A percentile compares a stretch with the other conserved stretches of the same genome.
phyloP scores from a whole-genome alignment of 2,888 invertebrate species.

The Carcina quercana region DNA sequence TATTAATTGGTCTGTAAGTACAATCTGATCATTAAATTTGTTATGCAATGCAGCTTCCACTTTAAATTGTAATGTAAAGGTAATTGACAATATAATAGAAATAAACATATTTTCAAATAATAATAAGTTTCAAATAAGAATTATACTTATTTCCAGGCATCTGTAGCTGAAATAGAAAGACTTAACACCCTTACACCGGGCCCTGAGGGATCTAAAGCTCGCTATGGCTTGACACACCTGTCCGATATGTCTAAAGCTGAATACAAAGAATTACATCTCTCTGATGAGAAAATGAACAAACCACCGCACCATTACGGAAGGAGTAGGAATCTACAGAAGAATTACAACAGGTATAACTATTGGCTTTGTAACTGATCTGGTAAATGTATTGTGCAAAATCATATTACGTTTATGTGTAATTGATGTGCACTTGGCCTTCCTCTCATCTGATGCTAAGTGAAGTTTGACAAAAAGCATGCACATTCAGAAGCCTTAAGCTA shows the following conservation, averaged over 20 bases:
- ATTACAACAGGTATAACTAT: conserved; percentile 6
- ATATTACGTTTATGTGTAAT: no score
- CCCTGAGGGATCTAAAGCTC: conserved; percentile 52
- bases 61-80: neutral
- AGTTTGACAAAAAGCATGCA: no score
- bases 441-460: no score
- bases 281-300: conserved; percentile 44
- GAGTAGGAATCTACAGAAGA: conserved; percentile 12
- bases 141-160: conserved; percentile 40
- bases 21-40: neutral
- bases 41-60: no score
- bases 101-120: neutral
- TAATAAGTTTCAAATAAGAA: neutral
- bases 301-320: conserved; percentile 29
- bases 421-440: no score
- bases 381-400: no score
- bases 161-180: conserved; percentile 58
- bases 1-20: neutral
- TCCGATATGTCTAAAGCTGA: conserved; percentile 78
- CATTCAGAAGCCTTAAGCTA: no score
- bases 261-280: conserved; percentile 65
- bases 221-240: conserved; percentile 75
- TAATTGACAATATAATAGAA: neutral
- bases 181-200: conserved; percentile 57
- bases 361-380: no score